phyloP scores from a whole-genome alignment of 2,888 invertebrate species.

The Panorpa germanica region DNA sequence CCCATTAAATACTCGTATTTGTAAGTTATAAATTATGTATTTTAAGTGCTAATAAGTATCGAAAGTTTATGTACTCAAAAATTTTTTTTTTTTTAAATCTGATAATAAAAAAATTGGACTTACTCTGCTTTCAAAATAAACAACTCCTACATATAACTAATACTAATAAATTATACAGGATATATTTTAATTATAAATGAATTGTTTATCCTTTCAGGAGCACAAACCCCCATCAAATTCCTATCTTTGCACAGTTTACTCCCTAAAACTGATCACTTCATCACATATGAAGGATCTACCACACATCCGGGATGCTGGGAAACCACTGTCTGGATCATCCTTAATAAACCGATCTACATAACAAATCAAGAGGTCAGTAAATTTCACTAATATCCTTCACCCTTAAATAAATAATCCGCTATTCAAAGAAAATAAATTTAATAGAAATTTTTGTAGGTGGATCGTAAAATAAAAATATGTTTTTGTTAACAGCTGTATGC shows the following conservation, averaged over 20 bases:
- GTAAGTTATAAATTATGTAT: no score
- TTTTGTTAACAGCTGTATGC: slow-evolving; percentile 49
- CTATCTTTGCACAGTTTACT: slow-evolving; percentile 71
- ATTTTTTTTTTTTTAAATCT: no score
- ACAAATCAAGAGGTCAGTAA: slow-evolving; percentile 76
- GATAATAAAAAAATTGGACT: slow-evolving; percentile 15
- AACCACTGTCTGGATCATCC: slow-evolving; percentile 94
- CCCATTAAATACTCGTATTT: no score
- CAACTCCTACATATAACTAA: slow-evolving; percentile 1
- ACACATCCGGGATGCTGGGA: slow-evolving; percentile 98
- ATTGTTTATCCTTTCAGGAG: slow-evolving; percentile 34
- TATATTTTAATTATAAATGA: no score
- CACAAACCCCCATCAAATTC: slow-evolving; percentile 64
- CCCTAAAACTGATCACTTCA: slow-evolving; percentile 84
- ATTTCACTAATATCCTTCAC: slow-evolving; percentile 9
- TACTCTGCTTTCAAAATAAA: slow-evolving; percentile 6
- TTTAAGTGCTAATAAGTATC: no score
- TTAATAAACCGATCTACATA: slow-evolving; percentile 95
- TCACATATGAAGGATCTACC: slow-evolving; percentile 95
- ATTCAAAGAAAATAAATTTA: no score
- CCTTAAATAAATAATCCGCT: no score
- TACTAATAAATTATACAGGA: no score
- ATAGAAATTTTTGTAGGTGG: no score
- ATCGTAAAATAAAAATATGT: slow-evolving; percentile 1
- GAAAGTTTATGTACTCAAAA: no score